A percentile compares a stretch with the other conserved stretches of the same genome.
phyloP scores from a whole-genome alignment of 2,113 vertebrate species.

The Hippocampus mohnikei region DNA sequence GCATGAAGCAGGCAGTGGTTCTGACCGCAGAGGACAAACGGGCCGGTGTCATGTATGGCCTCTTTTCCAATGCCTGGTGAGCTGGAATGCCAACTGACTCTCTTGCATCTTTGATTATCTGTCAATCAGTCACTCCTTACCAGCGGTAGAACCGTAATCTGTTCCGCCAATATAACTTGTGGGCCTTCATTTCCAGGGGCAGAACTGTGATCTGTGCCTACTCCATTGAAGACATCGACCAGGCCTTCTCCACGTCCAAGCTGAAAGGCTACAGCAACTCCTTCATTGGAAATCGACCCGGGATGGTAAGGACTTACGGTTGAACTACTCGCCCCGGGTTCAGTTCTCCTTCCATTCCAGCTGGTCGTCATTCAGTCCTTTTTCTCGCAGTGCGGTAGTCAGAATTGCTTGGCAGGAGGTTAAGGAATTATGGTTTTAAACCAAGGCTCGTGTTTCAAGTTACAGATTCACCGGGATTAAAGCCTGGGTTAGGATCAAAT shows the following conservation, averaged over 20 bases:
- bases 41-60: constrained; percentile 72
- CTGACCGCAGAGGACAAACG: constrained; percentile 65
- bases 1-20: constrained; percentile 71
- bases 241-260: constrained; percentile 70
- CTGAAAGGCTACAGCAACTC: constrained; percentile 72
- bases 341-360: not conserved
- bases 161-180: constrained; percentile 47
- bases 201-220: constrained; percentile 77
- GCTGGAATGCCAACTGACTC: constrained; percentile 1
- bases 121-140: constrained; percentile 8
- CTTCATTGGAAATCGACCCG: constrained; percentile 59
- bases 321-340: not conserved
- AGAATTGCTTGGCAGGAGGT: constrained; percentile 49
- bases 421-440: not conserved
- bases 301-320: constrained; percentile 59
- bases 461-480: too few relatives aligned
- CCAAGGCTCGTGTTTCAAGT: too few relatives aligned
- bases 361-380: constrained; percentile 2
- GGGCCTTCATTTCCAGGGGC: constrained; percentile 59
- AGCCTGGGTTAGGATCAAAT: too few relatives aligned
- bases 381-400: constrained; percentile 59
- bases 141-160: constrained; percentile 75
- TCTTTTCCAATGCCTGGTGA: constrained; percentile 79
- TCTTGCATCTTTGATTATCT: not conserved
- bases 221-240: constrained; percentile 75